Conservation (phyloP, 2,113 vertebrate genomes). For the Rhinogobius similis region DNA sequence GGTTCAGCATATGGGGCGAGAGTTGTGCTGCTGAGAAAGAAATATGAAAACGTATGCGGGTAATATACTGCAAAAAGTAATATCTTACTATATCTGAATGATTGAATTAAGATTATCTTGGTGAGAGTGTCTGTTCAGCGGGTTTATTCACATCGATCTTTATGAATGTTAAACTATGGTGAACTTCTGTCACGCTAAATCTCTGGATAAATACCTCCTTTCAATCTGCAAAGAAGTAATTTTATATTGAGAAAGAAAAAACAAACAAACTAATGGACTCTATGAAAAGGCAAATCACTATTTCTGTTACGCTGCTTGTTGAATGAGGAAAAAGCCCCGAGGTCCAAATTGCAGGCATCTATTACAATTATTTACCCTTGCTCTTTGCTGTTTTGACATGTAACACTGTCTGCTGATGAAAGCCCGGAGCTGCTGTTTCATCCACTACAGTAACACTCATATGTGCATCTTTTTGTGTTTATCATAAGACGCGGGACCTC, state of each 20-base stretch:
- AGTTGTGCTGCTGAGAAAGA: too few species aligned
- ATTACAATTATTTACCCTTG: neutral
- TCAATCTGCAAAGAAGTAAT: too few species aligned
- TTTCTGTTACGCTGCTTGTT: neutral
- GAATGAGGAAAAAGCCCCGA: neutral
- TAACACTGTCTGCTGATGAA: neutral
- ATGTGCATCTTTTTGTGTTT: neutral
- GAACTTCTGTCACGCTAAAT: too few species aligned
- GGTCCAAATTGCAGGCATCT: neutral
- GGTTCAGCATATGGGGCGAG: neutral
- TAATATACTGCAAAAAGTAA: too few species aligned
- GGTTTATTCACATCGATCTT: too few species aligned
- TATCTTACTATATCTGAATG: too few species aligned
- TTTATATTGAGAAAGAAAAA: neutral
- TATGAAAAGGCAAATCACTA: neutral
- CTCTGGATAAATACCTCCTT: too few species aligned
- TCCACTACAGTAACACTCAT: neutral
- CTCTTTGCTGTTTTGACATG: conserved; percentile 7
- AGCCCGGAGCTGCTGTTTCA: neutral
- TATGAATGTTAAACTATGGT: too few species aligned
- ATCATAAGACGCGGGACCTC: neutral
- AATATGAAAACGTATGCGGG: too few species aligned
- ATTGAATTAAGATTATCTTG: too few species aligned
- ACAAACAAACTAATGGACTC: accelerated
- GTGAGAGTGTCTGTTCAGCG: too few species aligned